Conservation (phyloP, 2,888 invertebrate genomes). For the Argyresthia albistria region DNA sequence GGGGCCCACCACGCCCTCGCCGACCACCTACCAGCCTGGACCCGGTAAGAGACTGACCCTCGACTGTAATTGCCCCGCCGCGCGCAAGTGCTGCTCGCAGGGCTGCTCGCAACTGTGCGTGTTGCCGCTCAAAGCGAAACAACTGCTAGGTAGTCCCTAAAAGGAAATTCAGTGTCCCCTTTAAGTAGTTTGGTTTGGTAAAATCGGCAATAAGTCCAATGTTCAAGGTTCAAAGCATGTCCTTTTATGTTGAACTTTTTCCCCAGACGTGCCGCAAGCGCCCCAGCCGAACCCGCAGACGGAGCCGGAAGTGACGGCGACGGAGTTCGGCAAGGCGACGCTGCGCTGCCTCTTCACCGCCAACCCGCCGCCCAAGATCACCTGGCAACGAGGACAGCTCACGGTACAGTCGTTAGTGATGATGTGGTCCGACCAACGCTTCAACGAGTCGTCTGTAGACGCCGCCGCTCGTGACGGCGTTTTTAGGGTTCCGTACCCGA, state of each 20-base stretch:
- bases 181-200: too few relatives aligned
- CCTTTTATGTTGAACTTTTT: not conserved
- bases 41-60: too few relatives aligned
- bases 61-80: constrained; percentile 86
- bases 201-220: too few relatives aligned
- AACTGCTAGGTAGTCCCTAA: too few relatives aligned
- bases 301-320: constrained; percentile 75
- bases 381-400: constrained; percentile 82
- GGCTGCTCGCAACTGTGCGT: constrained; percentile 83
- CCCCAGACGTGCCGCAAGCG: constrained; percentile 35
- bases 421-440: too few relatives aligned
- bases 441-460: too few relatives aligned
- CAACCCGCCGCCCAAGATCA: constrained; percentile 82
- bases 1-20: constrained; percentile 9
- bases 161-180: too few relatives aligned
- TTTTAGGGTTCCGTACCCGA: too few relatives aligned
- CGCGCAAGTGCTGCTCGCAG: constrained; percentile 85
- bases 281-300: constrained; percentile 45
- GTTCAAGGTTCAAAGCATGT: too few relatives aligned
- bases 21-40: not conserved
- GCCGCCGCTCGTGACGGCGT: too few relatives aligned
- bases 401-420: constrained; percentile 68
- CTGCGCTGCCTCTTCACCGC: constrained; percentile 84
- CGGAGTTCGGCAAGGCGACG: constrained; percentile 82
- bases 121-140: too few relatives aligned